Percentiles rank a stretch among this genome's conserved stretches.
Evolutionary conservation across 2,888 invertebrate species (phyloP).

Genomic region (Drosophila paranaensis): DNA sequence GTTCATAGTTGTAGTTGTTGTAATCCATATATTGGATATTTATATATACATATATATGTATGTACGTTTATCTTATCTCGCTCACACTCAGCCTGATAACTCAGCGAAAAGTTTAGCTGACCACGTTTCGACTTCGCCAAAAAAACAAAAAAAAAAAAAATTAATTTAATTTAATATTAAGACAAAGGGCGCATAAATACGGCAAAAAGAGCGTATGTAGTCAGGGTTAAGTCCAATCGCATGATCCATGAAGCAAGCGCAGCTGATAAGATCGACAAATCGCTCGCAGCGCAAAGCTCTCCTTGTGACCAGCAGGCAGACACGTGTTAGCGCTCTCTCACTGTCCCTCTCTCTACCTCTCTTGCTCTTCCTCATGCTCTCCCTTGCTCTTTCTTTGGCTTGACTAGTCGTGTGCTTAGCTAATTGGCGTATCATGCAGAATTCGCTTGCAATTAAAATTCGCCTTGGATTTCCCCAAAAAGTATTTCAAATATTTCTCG

Average conservation of each 20-base stretch:
- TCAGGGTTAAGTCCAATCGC: constrained; percentile 39
- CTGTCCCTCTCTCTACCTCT: background rate
- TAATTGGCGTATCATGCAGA: constrained; percentile 51
- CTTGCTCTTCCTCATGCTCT: background rate
- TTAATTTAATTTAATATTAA: constrained; percentile 1
- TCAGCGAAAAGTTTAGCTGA: constrained; percentile 39
- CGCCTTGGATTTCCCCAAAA: constrained; percentile 20
- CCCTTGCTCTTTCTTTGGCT: background rate
- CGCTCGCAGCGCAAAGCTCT: constrained; percentile 2
- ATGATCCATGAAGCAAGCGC: constrained; percentile 30
- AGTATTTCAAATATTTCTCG: background rate
- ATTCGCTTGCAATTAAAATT: constrained; percentile 7
- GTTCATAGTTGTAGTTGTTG: constrained; percentile 27
- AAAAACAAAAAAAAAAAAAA: constrained; percentile 17
- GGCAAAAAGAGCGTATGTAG: constrained; percentile 6
- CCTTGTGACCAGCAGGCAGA: constrained; percentile 4
- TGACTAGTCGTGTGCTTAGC: constrained; percentile 45
- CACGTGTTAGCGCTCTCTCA: constrained; percentile 8
- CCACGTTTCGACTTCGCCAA: constrained; percentile 45
- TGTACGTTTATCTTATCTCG: constrained; percentile 49
- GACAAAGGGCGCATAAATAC: constrained; percentile 7
- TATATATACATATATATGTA: background rate
- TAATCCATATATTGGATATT: constrained; percentile 48
- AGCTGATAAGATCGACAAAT: constrained; percentile 34
- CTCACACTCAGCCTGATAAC: constrained; percentile 45